Conservation (phyloP, 2,113 vertebrate species). For the Elaphurus davidianus region DNA sequence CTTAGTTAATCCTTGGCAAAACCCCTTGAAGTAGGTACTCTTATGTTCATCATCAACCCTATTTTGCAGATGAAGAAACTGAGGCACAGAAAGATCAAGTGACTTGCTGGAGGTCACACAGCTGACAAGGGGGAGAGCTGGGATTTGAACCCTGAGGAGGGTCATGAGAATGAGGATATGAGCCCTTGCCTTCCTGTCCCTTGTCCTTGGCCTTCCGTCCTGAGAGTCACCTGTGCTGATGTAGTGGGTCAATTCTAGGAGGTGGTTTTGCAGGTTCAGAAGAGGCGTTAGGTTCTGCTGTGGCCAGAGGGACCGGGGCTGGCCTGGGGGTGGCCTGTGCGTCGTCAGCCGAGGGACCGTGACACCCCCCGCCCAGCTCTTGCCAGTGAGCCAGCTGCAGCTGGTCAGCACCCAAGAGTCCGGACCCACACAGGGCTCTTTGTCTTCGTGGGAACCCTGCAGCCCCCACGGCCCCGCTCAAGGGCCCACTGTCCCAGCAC, state of each 20-base stretch:
- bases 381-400: constrained; percentile 67
- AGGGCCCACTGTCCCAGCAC: constrained; percentile 69
- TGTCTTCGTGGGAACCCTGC: constrained; percentile 65
- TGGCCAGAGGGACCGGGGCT: background rate
- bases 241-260: background rate
- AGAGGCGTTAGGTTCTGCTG: background rate
- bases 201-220: background rate
- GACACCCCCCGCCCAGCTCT: constrained; percentile 39
- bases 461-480: constrained; percentile 58
- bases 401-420: constrained; percentile 58
- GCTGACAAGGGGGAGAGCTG: background rate
- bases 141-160: background rate
- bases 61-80: background rate
- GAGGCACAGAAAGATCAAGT: background rate
- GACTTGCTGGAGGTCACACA: background rate
- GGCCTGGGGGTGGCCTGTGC: background rate
- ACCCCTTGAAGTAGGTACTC: background rate
- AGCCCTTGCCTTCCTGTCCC: background rate
- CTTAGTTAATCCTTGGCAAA: background rate
- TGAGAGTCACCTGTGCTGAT: background rate
- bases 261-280: background rate
- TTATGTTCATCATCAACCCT: background rate
- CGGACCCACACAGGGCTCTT: constrained; percentile 64
- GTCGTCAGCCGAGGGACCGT: background rate
- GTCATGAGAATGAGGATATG: background rate